These are phyloP conservation scores for Panagrolaimus sp. DNA, from an alignment of 1,140 invertebrate species.

Conservation along the genomic window DNA sequence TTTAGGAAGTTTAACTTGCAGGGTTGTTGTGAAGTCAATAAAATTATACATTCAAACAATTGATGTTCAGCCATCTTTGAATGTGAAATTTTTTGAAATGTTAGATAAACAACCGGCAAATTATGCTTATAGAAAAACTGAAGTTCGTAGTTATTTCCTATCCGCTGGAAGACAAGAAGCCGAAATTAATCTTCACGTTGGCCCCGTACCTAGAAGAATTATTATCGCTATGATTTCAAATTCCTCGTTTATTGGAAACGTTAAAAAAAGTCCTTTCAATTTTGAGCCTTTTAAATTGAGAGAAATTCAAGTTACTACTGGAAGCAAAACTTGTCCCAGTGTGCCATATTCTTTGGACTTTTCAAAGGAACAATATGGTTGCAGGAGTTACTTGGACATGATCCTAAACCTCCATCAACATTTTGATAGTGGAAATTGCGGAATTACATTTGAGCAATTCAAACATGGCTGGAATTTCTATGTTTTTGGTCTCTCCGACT, in stretches of 20 bases:
- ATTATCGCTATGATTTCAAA: neutral
- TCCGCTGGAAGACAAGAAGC: neutral
- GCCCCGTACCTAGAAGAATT: neutral
- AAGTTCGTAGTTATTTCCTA: neutral
- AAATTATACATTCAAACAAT: neutral
- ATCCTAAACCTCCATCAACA: neutral
- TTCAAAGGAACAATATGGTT: neutral
- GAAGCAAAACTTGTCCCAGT: neutral
- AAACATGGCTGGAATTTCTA: neutral
- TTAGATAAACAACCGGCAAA: neutral
- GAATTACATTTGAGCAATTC: neutral
- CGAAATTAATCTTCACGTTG: neutral
- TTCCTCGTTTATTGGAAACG: neutral
- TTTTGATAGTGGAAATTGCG: neutral
- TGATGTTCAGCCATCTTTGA: neutral
- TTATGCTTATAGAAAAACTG: neutral
- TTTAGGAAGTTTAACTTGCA: neutral
- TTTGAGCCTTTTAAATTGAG: neutral
- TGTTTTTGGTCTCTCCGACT: neutral
- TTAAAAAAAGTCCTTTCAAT: neutral
- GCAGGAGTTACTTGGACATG: neutral
- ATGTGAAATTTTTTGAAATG: neutral
- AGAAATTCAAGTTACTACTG: neutral
- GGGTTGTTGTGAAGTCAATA: neutral
- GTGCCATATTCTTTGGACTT: neutral